Percentiles rank a stretch among this genome's conserved stretches.
Evolutionary conservation across 1,140 invertebrate species (phyloP).

Genomic region (Asobara japonica): DNA sequence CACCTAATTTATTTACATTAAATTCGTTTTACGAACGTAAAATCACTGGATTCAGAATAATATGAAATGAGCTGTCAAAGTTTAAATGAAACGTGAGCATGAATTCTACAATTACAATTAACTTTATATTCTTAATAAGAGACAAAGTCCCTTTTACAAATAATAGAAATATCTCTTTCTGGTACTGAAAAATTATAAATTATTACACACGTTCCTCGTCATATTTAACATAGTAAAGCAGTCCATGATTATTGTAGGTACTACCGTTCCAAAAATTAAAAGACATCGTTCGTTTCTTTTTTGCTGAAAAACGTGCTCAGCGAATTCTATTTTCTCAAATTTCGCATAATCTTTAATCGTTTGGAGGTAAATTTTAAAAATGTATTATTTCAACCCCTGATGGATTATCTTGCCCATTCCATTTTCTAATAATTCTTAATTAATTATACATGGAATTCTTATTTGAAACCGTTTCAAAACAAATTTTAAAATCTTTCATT

Average conservation of each 20-base stretch:
- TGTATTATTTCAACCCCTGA: no score
- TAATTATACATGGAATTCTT: no score
- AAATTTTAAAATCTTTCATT: no score
- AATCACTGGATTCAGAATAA: neutral
- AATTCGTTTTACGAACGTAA: neutral
- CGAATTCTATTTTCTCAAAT: no score
- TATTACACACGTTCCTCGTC: slow-evolving; percentile 17
- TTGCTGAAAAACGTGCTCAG: no score
- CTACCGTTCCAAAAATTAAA: neutral
- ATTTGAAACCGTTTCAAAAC: no score
- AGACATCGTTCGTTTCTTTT: no score
- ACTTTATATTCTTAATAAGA: neutral
- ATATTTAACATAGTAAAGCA: neutral
- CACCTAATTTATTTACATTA: neutral
- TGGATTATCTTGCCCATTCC: no score
- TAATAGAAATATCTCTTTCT: slow-evolving; percentile 16
- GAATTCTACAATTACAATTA: neutral
- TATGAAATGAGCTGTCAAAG: neutral
- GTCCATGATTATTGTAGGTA: neutral
- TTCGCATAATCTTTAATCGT: no score
- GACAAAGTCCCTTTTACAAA: neutral
- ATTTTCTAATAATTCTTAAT: no score
- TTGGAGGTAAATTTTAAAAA: no score
- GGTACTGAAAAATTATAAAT: slow-evolving; percentile 20
- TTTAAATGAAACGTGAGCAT: neutral